These are phyloP conservation scores for Silurus lanzhouensis DNA, from an alignment of 2,797 vertebrate genomes.

Conservation along the genomic window DNA sequence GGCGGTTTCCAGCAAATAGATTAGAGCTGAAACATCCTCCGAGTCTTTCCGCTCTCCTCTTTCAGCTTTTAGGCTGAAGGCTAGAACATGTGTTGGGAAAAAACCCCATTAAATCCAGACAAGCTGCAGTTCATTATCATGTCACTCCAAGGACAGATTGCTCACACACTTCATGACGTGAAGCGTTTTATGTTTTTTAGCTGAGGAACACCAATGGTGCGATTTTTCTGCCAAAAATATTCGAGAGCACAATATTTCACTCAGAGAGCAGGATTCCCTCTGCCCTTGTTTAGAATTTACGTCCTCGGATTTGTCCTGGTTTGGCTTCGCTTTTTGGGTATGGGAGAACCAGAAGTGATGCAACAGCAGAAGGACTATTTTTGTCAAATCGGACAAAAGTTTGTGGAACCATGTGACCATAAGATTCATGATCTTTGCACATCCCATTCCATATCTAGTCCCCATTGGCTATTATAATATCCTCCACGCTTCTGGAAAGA, in stretches of 20 bases:
- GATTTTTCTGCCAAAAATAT: neutral
- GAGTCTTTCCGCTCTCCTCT: slow-evolving; percentile 19
- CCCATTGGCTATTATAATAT: too few relatives aligned
- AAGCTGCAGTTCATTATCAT: slow-evolving; percentile 10
- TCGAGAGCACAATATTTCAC: neutral
- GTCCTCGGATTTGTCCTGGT: neutral
- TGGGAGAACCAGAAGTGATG: neutral
- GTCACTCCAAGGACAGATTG: neutral
- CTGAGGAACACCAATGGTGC: neutral
- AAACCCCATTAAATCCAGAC: slow-evolving; percentile 4
- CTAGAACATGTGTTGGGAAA: slow-evolving; percentile 21
- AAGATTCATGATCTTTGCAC: too few relatives aligned
- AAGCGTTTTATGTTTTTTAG: neutral
- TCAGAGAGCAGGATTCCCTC: neutral
- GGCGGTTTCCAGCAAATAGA: slow-evolving; percentile 39
- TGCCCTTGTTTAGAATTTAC: neutral
- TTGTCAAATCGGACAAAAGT: neutral
- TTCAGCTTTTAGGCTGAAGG: neutral
- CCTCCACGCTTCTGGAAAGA: too few relatives aligned
- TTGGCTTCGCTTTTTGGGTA: neutral
- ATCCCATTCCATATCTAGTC: too few relatives aligned
- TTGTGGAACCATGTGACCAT: too few relatives aligned
- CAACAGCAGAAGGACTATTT: neutral
- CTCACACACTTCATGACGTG: neutral
- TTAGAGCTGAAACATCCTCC: slow-evolving; percentile 29